phyloP scores from a whole-genome alignment of 2,888 invertebrate genomes.

The Brachylomia viminalis region DNA sequence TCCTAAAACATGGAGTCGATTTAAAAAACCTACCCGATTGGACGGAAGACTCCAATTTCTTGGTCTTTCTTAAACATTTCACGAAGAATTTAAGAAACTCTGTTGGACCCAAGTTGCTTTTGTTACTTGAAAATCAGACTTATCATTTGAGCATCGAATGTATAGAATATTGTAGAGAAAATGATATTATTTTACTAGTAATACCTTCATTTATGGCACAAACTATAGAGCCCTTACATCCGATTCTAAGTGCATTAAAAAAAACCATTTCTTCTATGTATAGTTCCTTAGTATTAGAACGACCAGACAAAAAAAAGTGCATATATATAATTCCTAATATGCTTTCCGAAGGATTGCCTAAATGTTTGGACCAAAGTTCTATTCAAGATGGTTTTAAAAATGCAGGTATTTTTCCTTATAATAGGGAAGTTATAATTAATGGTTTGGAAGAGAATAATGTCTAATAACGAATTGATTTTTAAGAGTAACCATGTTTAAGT shows the following conservation, averaged over 20 bases:
- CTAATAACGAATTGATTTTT: background rate
- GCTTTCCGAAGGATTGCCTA: background rate
- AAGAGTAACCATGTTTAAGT: background rate
- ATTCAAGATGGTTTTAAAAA: constrained; percentile 26
- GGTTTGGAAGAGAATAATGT: constrained; percentile 14
- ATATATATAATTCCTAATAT: constrained; percentile 20
- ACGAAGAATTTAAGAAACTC: background rate
- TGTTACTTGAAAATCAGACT: constrained; percentile 8
- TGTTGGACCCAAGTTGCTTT: constrained; percentile 10
- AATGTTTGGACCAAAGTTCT: background rate
- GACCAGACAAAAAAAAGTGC: background rate
- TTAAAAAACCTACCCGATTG: constrained; percentile 28
- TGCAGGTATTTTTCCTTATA: constrained; percentile 30
- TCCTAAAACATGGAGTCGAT: constrained; percentile 18
- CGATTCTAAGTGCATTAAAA: background rate
- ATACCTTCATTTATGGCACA: constrained; percentile 23
- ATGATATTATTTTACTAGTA: constrained; percentile 23
- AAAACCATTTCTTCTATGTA: background rate
- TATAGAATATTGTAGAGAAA: constrained; percentile 20
- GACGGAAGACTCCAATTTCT: constrained; percentile 1
- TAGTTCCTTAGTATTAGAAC: background rate
- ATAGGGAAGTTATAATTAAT: constrained; percentile 24
- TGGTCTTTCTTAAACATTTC: constrained; percentile 24
- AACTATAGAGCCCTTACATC: constrained; percentile 9
- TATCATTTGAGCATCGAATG: constrained; percentile 21